A percentile compares a stretch with the other conserved stretches of the same genome.
phyloP scores from a whole-genome alignment of 2,888 invertebrate species.

The Cheiracanthium punctorium region DNA sequence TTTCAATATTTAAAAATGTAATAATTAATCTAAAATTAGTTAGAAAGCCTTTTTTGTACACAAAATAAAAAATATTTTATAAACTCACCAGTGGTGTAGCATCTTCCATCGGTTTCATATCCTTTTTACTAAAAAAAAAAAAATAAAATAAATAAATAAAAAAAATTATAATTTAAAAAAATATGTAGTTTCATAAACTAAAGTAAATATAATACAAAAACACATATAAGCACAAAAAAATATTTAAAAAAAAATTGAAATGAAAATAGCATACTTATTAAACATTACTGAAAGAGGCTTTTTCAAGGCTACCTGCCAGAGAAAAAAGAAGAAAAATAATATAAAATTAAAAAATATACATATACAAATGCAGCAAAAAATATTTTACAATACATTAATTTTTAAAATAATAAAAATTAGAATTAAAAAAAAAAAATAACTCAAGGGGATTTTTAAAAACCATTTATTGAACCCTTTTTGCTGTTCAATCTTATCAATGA shows the following conservation, averaged over 20 bases:
- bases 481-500: too few relatives aligned
- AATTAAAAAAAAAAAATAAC: too few relatives aligned
- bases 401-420: too few relatives aligned
- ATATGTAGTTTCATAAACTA: too few relatives aligned
- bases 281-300: conserved; percentile 87
- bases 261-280: conserved; percentile 71
- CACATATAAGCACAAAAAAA: neutral
- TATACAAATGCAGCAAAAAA: too few relatives aligned
- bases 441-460: too few relatives aligned
- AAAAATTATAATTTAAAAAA: neutral
- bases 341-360: conserved; percentile 25
- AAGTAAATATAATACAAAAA: too few relatives aligned
- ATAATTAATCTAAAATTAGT: too few relatives aligned
- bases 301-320: conserved; percentile 86
- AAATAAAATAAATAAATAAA: neutral
- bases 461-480: too few relatives aligned
- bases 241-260: neutral
- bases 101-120: conserved; percentile 95
- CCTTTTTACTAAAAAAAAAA: conserved; percentile 82
- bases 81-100: conserved; percentile 81
- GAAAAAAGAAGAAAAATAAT: conserved; percentile 30
- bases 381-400: too few relatives aligned
- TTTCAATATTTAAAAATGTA: too few relatives aligned
- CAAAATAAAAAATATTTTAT: neutral
- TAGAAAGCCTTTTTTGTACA: too few relatives aligned